These are phyloP conservation scores for Mesoligia furuncula DNA, from an alignment of 2,888 invertebrate genomes.

Conservation along the genomic window DNA sequence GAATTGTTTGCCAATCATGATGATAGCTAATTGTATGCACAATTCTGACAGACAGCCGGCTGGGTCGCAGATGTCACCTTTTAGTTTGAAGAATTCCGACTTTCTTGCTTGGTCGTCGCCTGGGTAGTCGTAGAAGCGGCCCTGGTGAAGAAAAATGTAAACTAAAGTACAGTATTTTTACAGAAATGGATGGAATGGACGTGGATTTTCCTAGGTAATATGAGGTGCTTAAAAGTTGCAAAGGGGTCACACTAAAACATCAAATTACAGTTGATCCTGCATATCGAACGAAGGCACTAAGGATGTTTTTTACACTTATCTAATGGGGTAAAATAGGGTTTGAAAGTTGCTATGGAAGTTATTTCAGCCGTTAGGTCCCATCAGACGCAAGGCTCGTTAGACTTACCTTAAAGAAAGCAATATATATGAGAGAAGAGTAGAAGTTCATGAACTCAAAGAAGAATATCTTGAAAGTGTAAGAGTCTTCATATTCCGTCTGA, in stretches of 20 bases:
- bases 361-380: neutral
- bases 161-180: too few relatives aligned
- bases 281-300: too few relatives aligned
- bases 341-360: too few relatives aligned
- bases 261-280: too few relatives aligned
- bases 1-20: slow-evolving; percentile 98
- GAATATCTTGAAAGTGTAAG: slow-evolving; percentile 99
- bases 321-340: too few relatives aligned
- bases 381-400: neutral
- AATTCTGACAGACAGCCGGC: slow-evolving; percentile 98
- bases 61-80: slow-evolving; percentile 97
- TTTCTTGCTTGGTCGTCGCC: slow-evolving; percentile 94
- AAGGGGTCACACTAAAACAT: too few relatives aligned
- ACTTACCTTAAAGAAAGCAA: slow-evolving; percentile 98
- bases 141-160: slow-evolving; percentile 84
- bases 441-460: slow-evolving; percentile 99
- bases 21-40: slow-evolving; percentile 97
- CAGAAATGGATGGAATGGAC: too few relatives aligned
- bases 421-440: slow-evolving; percentile 99
- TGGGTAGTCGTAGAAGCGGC: slow-evolving; percentile 96
- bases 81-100: slow-evolving; percentile 94
- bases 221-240: too few relatives aligned
- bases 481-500: slow-evolving; percentile 99
- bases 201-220: too few relatives aligned
- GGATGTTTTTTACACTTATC: too few relatives aligned